Conservation (phyloP, 1,140 invertebrate genomes). For the Hermetia illucens region DNA sequence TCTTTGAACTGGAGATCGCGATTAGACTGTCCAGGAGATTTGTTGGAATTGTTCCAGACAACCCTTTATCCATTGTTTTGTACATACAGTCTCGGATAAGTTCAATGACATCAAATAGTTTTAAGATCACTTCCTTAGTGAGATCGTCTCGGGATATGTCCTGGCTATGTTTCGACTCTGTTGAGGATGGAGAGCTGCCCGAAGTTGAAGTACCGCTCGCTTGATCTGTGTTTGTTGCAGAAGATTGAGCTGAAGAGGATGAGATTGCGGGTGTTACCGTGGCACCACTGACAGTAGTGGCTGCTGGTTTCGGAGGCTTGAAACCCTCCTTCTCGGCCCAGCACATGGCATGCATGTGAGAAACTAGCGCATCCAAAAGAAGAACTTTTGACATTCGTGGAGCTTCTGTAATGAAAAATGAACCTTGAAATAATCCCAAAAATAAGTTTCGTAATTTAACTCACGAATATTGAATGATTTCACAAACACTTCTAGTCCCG, state of each 20-base stretch:
- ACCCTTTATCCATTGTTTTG: conserved; percentile 18
- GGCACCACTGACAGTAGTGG: not conserved
- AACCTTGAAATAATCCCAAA: not conserved
- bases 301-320: conserved; percentile 9
- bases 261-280: no score
- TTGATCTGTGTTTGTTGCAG: conserved; percentile 1
- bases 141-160: conserved; percentile 7
- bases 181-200: conserved; percentile 14
- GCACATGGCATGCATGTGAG: conserved; percentile 25
- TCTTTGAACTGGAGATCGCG: conserved; percentile 24
- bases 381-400: conserved; percentile 23
- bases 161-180: conserved; percentile 17
- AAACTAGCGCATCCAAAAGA: conserved; percentile 21
- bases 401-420: conserved; percentile 10
- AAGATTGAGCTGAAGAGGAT: conserved; percentile 1
- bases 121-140: conserved; percentile 14
- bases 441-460: no score
- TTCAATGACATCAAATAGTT: conserved; percentile 18
- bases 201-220: conserved; percentile 9
- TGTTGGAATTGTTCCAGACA: conserved; percentile 17
- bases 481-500: conserved; percentile 24
- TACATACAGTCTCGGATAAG: conserved; percentile 17
- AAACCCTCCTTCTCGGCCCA: conserved; percentile 24
- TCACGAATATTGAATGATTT: conserved; percentile 18
- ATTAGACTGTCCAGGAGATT: conserved; percentile 21